A percentile compares a stretch with the other conserved stretches of the same genome.
Conservation (phyloP, 2,888 invertebrate genomes). For the Choristoneura rosaceana region DNA sequence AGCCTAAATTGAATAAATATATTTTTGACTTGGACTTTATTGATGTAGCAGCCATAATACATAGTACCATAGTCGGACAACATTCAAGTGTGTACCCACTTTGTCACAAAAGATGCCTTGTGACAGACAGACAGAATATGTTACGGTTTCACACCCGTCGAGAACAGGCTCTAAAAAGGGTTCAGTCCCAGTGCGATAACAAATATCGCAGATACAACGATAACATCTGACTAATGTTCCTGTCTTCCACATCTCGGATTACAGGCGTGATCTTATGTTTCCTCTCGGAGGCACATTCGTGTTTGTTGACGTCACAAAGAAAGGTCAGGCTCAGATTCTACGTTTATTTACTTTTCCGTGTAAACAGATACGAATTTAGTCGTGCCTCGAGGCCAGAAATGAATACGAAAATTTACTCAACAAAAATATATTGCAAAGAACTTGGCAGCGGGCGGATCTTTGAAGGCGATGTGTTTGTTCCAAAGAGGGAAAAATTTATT, state of each 20-base stretch:
- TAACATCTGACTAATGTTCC: conserved; percentile 3
- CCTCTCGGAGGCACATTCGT: conserved; percentile 11
- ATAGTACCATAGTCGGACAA: too few relatives aligned
- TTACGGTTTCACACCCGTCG: too few relatives aligned
- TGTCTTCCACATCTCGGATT: background rate
- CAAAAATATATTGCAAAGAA: conserved; percentile 4
- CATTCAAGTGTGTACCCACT: too few relatives aligned
- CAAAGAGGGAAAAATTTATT: background rate
- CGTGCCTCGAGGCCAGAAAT: conserved; percentile 11
- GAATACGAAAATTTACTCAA: conserved; percentile 24
- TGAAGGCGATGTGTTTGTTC: background rate
- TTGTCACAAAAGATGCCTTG: too few relatives aligned
- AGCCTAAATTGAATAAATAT: too few relatives aligned
- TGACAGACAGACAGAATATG: too few relatives aligned
- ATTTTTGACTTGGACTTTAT: too few relatives aligned
- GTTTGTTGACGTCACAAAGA: conserved; percentile 30
- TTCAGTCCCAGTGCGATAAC: background rate
- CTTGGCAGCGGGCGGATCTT: background rate
- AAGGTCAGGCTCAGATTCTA: conserved; percentile 30
- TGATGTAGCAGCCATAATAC: too few relatives aligned
- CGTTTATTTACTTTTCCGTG: conserved; percentile 31
- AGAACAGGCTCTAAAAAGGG: background rate
- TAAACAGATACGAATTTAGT: conserved; percentile 27
- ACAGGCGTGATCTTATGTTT: conserved; percentile 12
- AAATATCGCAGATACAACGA: background rate